A percentile compares a stretch with the other conserved stretches of the same genome.
phyloP scores from a whole-genome alignment of 2,113 vertebrate genomes.

The Bungarus multicinctus region DNA sequence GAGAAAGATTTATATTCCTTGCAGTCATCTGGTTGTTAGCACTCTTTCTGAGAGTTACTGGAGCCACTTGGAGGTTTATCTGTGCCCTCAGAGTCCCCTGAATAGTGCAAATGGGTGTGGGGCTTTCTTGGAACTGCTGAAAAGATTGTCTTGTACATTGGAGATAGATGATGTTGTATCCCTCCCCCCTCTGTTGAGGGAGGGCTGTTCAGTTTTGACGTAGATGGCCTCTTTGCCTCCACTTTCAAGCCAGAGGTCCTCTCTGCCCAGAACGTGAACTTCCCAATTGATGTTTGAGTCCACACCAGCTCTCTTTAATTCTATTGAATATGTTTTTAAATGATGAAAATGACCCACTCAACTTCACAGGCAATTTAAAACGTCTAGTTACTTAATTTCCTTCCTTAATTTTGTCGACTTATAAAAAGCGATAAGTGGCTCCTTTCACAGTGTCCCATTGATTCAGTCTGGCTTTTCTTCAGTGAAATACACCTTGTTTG shows the following conservation, averaged over 20 bases:
- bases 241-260: background rate
- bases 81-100: no score
- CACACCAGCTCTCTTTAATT: background rate
- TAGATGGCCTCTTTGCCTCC: background rate
- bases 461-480: conserved; percentile 66
- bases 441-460: conserved; percentile 89
- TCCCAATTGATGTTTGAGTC: background rate
- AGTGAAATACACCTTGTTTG: conserved; percentile 83
- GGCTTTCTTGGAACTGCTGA: background rate
- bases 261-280: background rate
- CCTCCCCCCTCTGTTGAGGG: no score
- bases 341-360: conserved; percentile 32
- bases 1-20: no score
- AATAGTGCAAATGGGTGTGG: background rate
- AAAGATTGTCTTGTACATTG: background rate
- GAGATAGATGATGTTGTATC: no score
- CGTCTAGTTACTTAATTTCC: conserved; percentile 39
- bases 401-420: conserved; percentile 60
- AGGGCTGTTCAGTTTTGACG: background rate
- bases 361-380: conserved; percentile 55
- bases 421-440: conserved; percentile 63
- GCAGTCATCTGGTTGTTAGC: no score
- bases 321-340: conserved; percentile 1
- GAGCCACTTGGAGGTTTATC: no score
- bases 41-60: no score